phyloP scores from a whole-genome alignment of 2,797 vertebrate species.

The Melopsittacus undulatus region DNA sequence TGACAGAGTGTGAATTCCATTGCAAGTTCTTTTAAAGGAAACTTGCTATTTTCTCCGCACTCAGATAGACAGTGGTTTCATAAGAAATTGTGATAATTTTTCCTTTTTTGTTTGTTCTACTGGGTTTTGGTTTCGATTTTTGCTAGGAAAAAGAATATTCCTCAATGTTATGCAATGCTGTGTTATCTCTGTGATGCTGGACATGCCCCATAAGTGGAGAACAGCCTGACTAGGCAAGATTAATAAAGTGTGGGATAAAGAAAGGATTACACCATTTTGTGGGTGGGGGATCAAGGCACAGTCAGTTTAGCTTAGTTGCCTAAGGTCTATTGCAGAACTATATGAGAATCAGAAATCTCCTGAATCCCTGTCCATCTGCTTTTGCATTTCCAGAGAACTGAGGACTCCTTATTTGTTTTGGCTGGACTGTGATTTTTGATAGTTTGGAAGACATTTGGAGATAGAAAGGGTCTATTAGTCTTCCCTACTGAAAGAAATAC shows the following conservation, averaged over 20 bases:
- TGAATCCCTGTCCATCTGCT: background rate
- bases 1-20: conserved; percentile 56
- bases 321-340: background rate
- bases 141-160: background rate
- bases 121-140: background rate
- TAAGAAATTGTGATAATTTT: background rate
- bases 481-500: conserved; percentile 18
- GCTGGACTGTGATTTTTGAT: background rate
- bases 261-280: background rate
- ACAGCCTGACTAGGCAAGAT: background rate
- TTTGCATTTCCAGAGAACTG: background rate
- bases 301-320: background rate
- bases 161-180: accelerated
- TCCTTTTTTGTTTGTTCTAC: background rate
- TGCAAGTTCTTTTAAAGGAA: conserved; percentile 34
- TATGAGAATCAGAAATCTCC: background rate
- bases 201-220: background rate
- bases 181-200: background rate
- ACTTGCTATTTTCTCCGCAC: conserved; percentile 5
- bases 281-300: background rate
- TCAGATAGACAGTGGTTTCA: background rate
- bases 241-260: background rate
- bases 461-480: background rate
- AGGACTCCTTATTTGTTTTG: background rate
- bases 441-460: background rate